phyloP scores from a whole-genome alignment of 2,113 vertebrate genomes.

The Perca schrenkii region DNA sequence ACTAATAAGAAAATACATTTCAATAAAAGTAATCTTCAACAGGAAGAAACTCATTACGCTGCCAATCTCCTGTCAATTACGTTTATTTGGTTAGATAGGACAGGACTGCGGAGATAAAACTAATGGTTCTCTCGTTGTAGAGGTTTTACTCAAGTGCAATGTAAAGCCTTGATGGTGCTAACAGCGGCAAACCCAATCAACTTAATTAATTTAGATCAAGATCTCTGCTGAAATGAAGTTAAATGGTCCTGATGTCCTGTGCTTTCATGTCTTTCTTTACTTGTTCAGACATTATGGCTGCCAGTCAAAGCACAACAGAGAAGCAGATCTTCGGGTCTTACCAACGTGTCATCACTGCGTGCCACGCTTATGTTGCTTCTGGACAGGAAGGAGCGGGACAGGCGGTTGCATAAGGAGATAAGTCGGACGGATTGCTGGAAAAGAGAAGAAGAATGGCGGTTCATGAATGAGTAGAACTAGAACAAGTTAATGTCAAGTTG shows the following conservation, averaged over 20 bases:
- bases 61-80: constrained; percentile 4
- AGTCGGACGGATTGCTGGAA: constrained; percentile 97
- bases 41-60: constrained; percentile 20
- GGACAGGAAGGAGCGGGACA: constrained; percentile 98
- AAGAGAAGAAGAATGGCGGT: background rate
- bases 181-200: background rate
- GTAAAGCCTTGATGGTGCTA: background rate
- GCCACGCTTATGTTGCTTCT: constrained; percentile 97
- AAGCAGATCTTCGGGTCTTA: constrained; percentile 80
- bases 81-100: background rate
- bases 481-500: background rate
- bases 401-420: constrained; percentile 98
- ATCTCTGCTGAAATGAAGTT: background rate
- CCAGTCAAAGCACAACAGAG: background rate
- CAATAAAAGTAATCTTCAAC: background rate
- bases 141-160: constrained; percentile 16
- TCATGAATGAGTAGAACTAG: background rate
- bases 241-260: background rate
- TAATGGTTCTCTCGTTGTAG: background rate
- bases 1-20: constrained; percentile 18
- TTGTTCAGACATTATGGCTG: background rate
- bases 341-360: constrained; percentile 96
- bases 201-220: background rate
- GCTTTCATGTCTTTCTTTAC: background rate
- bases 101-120: background rate